Base-by-base conservation (phyloP, 2,888 invertebrate genomes). In the Latrodectus hesperus region DNA sequence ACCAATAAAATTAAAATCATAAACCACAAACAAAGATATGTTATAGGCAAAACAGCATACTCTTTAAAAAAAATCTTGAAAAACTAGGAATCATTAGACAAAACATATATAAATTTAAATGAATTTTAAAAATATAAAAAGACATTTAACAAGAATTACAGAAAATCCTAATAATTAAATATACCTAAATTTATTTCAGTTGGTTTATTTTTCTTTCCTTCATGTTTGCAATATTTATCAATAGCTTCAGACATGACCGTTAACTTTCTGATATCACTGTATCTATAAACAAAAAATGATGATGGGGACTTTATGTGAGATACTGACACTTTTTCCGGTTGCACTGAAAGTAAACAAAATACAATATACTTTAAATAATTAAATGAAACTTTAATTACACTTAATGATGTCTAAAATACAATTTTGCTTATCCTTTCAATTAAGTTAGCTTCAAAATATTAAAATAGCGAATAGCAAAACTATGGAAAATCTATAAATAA, bases 271-370 rank as follows among this genome's bases (percentile, higher is more conserved):
- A 51, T 49, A 53, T 88, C 78, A 71, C 22, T 51, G 22, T 3
- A 77, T n/a, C 71, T 60, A 65, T 88, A 82, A 64, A 88, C 22
- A 52, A 68, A 88, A 17, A 88, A 88, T 65, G 60, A 49, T 52
- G 81, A 73, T 51, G 88, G 88, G 77, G 77, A 38, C 53, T 38
- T 70, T 9, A 85, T 75, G n/a, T 82, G 65, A 53, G 85, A 60
- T 6, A 85, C 88, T 16, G 70, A 0, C 1, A 88, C 88, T 22
- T 49, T 76, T 70, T 88, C 88, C 38, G 84, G 85, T 49, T 73
- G 72, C 51, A 71, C 88, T 88, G 17, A 80, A 65, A n/a, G 12
- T 26, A 68, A 22, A 68, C 38, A 38, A 38, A 38, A 38, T 38
- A 6, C 38, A 38, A 38, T 38, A 6, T 38, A 38, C 38, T 38